Conservation (phyloP, 2,888 invertebrate genomes). For the Macaria notata region DNA sequence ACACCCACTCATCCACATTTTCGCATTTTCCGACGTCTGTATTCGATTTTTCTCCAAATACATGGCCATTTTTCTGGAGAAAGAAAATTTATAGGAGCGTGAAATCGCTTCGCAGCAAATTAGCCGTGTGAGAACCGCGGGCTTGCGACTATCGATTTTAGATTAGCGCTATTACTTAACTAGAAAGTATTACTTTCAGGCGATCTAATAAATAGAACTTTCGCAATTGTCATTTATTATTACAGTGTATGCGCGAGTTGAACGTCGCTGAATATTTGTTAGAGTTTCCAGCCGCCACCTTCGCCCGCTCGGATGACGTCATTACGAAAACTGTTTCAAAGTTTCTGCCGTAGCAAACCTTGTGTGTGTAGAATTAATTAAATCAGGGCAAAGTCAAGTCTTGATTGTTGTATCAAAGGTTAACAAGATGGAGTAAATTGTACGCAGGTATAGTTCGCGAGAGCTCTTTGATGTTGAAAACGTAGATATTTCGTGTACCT, state of each 20-base stretch:
- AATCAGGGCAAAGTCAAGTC: constrained; percentile 15
- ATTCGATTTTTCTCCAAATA: constrained; percentile 13
- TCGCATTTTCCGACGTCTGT: constrained; percentile 1
- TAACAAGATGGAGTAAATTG: constrained; percentile 23
- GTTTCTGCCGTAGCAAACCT: constrained; percentile 17
- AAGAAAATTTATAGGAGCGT: constrained; percentile 47
- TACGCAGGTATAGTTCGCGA: constrained; percentile 8
- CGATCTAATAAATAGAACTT: constrained; percentile 23
- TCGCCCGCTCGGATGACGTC: constrained; percentile 13
- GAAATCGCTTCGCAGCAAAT: constrained; percentile 49
- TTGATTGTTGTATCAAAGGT: constrained; percentile 24
- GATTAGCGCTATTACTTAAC: constrained; percentile 57
- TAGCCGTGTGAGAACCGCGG: constrained; percentile 48
- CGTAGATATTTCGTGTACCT: background rate
- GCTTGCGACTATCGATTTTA: constrained; percentile 58
- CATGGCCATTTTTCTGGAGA: constrained; percentile 31
- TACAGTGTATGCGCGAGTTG: too few relatives aligned
- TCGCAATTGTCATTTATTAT: too few relatives aligned
- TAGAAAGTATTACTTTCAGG: constrained; percentile 41
- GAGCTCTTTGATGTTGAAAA: constrained; percentile 9
- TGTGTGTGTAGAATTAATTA: constrained; percentile 25
- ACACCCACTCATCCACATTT: background rate
- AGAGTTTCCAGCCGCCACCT: too few relatives aligned
- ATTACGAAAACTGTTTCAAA: constrained; percentile 16
- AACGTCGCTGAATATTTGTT: too few relatives aligned